Conservation (phyloP, 1,140 invertebrate genomes). For the Hormaphis cornu region DNA sequence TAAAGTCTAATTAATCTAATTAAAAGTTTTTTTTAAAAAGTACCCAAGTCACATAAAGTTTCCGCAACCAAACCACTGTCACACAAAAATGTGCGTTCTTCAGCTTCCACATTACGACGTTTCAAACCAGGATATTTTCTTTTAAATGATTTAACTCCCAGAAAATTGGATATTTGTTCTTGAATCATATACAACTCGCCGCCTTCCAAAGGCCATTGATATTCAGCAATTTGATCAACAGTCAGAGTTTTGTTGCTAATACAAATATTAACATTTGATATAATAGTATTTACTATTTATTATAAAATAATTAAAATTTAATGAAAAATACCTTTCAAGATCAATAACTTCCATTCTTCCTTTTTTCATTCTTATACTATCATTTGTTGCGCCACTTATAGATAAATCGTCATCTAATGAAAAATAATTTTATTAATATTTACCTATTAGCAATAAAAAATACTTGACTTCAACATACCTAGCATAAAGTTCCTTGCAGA, state of each 20-base stretch:
- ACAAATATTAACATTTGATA: constrained; percentile 7
- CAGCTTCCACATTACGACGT: constrained; percentile 72
- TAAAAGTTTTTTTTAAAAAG: constrained; percentile 34
- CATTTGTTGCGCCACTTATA: constrained; percentile 51
- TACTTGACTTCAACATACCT: not conserved
- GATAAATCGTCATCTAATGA: constrained; percentile 53
- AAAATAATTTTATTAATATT: not conserved
- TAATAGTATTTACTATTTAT: not conserved
- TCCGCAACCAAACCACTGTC: constrained; percentile 79
- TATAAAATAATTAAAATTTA: not conserved
- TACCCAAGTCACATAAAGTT: constrained; percentile 81
- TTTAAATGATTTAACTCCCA: constrained; percentile 91
- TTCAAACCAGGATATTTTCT: constrained; percentile 86
- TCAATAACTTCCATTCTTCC: constrained; percentile 67
- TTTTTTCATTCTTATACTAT: constrained; percentile 55
- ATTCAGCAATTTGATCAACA: constrained; percentile 82
- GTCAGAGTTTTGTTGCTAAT: constrained; percentile 52
- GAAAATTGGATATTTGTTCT: constrained; percentile 84
- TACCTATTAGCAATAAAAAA: not conserved
- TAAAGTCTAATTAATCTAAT: not conserved
- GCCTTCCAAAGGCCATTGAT: constrained; percentile 76
- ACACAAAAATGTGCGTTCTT: constrained; percentile 79
- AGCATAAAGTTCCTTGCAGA: constrained; percentile 31
- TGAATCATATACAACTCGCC: constrained; percentile 76
- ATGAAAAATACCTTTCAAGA: constrained; percentile 46